These are phyloP conservation scores for Xiphorhynchus elegans DNA, from an alignment of 2,113 vertebrate species.

Conservation along the genomic window DNA sequence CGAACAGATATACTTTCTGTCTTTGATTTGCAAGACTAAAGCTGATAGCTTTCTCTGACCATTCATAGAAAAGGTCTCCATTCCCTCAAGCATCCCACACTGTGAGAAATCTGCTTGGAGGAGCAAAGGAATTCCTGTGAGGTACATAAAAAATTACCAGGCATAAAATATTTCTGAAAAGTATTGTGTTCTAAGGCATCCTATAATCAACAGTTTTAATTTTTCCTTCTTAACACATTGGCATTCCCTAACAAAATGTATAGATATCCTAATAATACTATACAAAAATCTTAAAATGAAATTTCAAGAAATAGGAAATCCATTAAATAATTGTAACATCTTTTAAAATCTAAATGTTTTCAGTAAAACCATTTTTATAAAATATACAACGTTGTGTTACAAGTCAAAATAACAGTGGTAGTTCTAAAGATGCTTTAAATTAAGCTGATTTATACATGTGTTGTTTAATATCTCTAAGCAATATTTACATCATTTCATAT, in stretches of 20 bases:
- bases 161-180: background rate
- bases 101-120: background rate
- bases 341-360: background rate
- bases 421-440: background rate
- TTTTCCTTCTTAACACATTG: background rate
- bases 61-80: background rate
- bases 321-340: background rate
- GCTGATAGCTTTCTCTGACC: background rate
- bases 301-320: background rate
- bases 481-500: background rate
- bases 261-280: background rate
- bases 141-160: background rate
- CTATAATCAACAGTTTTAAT: background rate
- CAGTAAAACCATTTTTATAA: background rate
- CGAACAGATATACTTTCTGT: background rate
- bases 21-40: background rate
- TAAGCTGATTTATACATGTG: background rate
- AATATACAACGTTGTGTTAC: background rate
- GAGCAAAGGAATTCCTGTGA: background rate
- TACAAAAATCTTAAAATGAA: background rate
- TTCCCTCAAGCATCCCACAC: background rate
- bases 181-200: background rate
- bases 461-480: conserved; percentile 21
- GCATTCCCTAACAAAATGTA: background rate
- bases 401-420: background rate